Evolutionary conservation across 1,140 invertebrate species (phyloP), one percentile per base, ranked within the genome.

Genomic region (Scaptomyza montana): DNA sequence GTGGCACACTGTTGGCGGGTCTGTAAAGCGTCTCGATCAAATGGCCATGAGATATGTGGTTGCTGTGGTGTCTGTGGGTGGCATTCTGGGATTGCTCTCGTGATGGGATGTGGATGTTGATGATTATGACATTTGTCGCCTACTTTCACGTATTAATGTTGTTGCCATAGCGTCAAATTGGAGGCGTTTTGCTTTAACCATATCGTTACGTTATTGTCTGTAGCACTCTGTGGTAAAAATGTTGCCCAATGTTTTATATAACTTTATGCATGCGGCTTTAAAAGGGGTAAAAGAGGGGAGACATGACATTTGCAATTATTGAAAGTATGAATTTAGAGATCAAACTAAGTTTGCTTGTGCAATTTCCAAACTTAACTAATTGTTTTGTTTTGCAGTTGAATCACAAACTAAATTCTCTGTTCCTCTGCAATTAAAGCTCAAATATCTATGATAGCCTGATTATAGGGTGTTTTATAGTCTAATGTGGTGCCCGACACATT

Each of bases 131-230:
- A 84, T 64, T 76, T 77, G 77, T 84, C 80, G 62, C 55, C 55
- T 69, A 68, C 49, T 82, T 64, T 65, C 67, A 36, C 77, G 50
- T 68, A 80, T 63, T 80, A 63, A 77, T 77, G 67, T 45, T 71
- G 55, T 65, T 60, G 71, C 77, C 65, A 74, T 63, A 73, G 68
- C 80, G 59, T 84, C 73, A 80, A 85, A 85, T 77, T 84, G 68
- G 61, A 64, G 65, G 73, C 77, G 0, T 33, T 4, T 33, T 30
- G 1, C 16, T 16, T 16, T 16, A 16, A 16, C 21, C 21, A 25
- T 25, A 25, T 25, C 1, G 21, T 25, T 25, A 0, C 21, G 21
- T 25, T 25, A 25, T 25, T 25, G 21, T 25, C 21, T 25, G 21
- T 25, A 2, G 21, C 2, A 77, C n/a, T n/a, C 28, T 63, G 76